These are phyloP conservation scores for Phyllotreta cruciferae DNA, from an alignment of 2,888 invertebrate species.

Conservation along the genomic window DNA sequence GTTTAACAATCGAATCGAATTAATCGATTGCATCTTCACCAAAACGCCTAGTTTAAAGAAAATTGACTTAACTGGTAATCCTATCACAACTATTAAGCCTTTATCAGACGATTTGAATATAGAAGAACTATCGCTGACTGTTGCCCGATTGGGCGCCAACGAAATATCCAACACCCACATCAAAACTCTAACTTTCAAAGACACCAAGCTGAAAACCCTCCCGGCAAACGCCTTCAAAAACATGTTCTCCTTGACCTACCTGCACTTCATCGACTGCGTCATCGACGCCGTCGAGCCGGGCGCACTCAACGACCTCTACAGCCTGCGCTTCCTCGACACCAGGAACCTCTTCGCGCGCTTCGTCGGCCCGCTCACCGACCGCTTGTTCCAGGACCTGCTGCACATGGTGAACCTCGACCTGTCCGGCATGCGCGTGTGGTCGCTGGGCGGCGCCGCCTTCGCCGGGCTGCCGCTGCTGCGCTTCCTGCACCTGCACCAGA, in stretches of 20 bases:
- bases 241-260: neutral
- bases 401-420: neutral
- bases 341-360: neutral
- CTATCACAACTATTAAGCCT: neutral
- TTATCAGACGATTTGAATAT: neutral
- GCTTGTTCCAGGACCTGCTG: neutral
- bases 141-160: neutral
- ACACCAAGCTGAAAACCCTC: neutral
- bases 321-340: neutral
- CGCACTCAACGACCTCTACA: slow-evolving; percentile 2
- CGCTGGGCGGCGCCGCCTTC: neutral
- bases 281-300: neutral
- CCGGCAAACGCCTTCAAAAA: neutral
- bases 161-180: neutral
- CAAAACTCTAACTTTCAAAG: slow-evolving; percentile 6
- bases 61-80: neutral
- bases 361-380: neutral
- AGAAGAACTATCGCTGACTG: neutral
- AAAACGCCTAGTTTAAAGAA: neutral
- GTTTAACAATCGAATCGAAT: neutral
- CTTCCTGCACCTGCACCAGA: neutral
- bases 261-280: neutral
- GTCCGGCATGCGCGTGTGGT: neutral
- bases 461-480: neutral
- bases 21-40: neutral